Conservation (phyloP, 2,888 invertebrate genomes). For the Drosophila kambysellisi region DNA sequence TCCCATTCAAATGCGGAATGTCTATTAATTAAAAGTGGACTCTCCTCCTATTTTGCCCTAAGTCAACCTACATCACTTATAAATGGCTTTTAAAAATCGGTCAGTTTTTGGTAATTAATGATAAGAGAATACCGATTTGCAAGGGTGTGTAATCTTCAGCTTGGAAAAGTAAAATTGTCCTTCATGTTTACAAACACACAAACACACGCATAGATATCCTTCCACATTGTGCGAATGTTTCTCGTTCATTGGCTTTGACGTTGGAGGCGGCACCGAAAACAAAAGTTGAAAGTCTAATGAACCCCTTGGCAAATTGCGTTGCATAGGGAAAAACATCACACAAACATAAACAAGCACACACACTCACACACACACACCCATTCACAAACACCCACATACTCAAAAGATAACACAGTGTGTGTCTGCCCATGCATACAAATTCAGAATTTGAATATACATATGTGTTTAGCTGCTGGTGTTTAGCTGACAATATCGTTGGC, state of each 20-base stretch:
- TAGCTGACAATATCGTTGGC: slow-evolving; percentile 32
- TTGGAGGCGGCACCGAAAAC: slow-evolving; percentile 47
- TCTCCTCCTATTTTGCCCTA: neutral
- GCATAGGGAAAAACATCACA: slow-evolving; percentile 49
- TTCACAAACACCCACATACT: neutral
- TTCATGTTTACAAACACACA: slow-evolving; percentile 6
- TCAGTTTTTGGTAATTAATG: neutral
- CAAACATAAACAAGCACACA: slow-evolving; percentile 16
- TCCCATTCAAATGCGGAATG: neutral
- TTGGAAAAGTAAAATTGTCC: too few species aligned
- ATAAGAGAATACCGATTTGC: neutral
- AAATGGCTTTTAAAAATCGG: neutral
- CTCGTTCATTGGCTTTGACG: slow-evolving; percentile 77
- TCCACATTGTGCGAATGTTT: slow-evolving; percentile 59
- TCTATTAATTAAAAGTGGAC: neutral
- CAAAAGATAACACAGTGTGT: slow-evolving; percentile 17
- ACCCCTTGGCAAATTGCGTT: slow-evolving; percentile 67
- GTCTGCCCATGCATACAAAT: slow-evolving; percentile 34
- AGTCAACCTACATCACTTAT: neutral
- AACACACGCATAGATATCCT: slow-evolving; percentile 12
- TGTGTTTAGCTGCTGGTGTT: slow-evolving; percentile 14
- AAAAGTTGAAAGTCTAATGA: slow-evolving; percentile 76
- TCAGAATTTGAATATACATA: slow-evolving; percentile 9
- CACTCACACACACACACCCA: slow-evolving; percentile 1
- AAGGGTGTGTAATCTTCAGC: neutral